A percentile compares a stretch with the other conserved stretches of the same genome.
Evolutionary conservation across 2,888 invertebrate genomes (phyloP).

Genomic region (Synergus japonicus): DNA sequence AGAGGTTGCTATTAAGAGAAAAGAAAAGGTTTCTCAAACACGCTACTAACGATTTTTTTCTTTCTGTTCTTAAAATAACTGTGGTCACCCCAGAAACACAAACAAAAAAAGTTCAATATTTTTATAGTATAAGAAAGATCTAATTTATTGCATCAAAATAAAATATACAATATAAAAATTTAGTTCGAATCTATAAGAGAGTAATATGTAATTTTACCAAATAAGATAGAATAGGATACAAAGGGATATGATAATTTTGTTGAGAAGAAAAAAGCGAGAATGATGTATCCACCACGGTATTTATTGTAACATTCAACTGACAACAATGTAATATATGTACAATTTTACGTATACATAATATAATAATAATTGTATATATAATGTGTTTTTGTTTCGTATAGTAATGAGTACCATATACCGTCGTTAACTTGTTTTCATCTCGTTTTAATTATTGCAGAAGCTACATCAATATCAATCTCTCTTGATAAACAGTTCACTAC

Average conservation of each 20-base stretch:
- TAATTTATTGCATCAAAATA: no score
- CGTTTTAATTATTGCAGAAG: constrained; percentile 62
- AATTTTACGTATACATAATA: constrained; percentile 60
- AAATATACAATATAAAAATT: no score
- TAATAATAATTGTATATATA: constrained; percentile 57
- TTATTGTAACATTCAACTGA: constrained; percentile 76
- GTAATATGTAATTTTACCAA: no score
- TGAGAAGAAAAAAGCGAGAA: background rate
- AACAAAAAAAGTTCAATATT: no score
- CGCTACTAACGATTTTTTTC: no score
- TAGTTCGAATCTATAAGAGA: no score
- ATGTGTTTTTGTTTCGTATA: constrained; percentile 26
- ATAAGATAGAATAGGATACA: no score
- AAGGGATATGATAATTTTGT: no score
- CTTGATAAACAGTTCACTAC: constrained; percentile 52
- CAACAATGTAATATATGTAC: constrained; percentile 69
- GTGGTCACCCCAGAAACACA: no score
- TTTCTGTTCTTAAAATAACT: no score
- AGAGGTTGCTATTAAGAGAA: background rate
- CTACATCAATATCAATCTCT: constrained; percentile 57
- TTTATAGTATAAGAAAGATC: no score
- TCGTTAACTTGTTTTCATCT: constrained; percentile 52
- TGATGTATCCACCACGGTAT: constrained; percentile 51
- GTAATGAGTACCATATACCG: constrained; percentile 57
- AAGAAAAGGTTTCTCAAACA: no score